phyloP scores from a whole-genome alignment of 2,888 invertebrate species.

The Brenthis hecate region DNA sequence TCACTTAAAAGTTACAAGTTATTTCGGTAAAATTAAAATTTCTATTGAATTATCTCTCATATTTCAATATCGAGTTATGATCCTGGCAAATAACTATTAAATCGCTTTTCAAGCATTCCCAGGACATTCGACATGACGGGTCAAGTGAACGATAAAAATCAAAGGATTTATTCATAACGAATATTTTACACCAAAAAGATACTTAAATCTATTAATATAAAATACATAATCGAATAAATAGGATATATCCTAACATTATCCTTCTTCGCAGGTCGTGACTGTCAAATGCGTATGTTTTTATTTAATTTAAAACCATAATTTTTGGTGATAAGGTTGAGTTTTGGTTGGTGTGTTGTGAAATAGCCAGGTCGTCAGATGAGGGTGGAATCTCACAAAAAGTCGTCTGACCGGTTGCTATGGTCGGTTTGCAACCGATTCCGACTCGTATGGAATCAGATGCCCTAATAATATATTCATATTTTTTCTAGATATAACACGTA shows the following conservation, averaged over 20 bases:
- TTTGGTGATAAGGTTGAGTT: slow-evolving; percentile 13
- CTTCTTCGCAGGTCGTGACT: slow-evolving; percentile 74
- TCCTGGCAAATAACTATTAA: slow-evolving; percentile 49
- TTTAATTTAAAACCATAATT: slow-evolving; percentile 44
- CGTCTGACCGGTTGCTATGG: slow-evolving; percentile 65
- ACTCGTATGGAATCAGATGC: slow-evolving; percentile 62
- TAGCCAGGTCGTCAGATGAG: slow-evolving; percentile 63
- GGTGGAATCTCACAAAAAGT: slow-evolving; percentile 77
- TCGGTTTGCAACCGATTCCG: slow-evolving; percentile 54
- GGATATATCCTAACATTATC: slow-evolving; percentile 64
- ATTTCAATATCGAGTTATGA: slow-evolving; percentile 28
- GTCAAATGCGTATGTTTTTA: slow-evolving; percentile 48
- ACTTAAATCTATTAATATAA: slow-evolving; percentile 40
- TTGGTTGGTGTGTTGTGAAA: slow-evolving; percentile 43
- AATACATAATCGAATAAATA: slow-evolving; percentile 46
- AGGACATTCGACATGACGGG: slow-evolving; percentile 75
- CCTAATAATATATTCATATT: slow-evolving; percentile 67
- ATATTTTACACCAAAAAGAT: slow-evolving; percentile 43
- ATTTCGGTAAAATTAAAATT: too few relatives aligned
- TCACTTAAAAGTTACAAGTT: too few relatives aligned
- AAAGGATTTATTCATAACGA: slow-evolving; percentile 63
- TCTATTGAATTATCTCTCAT: too few relatives aligned
- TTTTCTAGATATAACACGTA: slow-evolving; percentile 41
- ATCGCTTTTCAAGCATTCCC: slow-evolving; percentile 72
- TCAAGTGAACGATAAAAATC: slow-evolving; percentile 75